Percentiles rank a stretch among this genome's conserved stretches.
Evolutionary conservation across 2,888 invertebrate species (phyloP).

Genomic region (Drosophila stalkeri): DNA sequence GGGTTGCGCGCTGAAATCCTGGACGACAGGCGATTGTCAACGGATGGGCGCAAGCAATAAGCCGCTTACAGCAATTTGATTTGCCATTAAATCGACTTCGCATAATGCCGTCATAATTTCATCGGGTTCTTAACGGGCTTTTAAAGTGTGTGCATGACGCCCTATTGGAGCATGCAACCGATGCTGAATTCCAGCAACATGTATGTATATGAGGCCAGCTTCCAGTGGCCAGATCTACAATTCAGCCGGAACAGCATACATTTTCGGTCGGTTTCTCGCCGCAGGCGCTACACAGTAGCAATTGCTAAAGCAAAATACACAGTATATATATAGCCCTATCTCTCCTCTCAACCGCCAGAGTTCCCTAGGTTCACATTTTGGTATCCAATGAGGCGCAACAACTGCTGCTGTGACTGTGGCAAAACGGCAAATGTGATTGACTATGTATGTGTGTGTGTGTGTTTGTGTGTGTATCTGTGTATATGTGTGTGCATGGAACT

Average conservation of each 20-base stretch:
- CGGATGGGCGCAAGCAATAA: constrained; percentile 31
- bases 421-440: constrained; percentile 28
- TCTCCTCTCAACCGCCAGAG: background rate
- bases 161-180: constrained; percentile 22
- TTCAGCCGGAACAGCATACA: constrained; percentile 75
- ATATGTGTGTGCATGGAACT: constrained; percentile 30
- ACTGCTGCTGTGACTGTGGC: constrained; percentile 65
- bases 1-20: constrained; percentile 18
- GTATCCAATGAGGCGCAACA: constrained; percentile 70
- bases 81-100: constrained; percentile 60
- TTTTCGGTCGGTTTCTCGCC: constrained; percentile 70
- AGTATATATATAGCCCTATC: constrained; percentile 11
- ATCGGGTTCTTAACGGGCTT: constrained; percentile 36
- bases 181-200: constrained; percentile 13
- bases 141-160: constrained; percentile 12
- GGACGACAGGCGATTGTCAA: constrained; percentile 65
- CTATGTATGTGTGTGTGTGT: background rate
- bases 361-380: background rate
- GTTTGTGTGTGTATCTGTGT: constrained; percentile 6
- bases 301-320: constrained; percentile 41
- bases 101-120: constrained; percentile 46
- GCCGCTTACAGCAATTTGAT: constrained; percentile 38
- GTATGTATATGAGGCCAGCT: constrained; percentile 21
- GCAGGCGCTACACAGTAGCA: constrained; percentile 37
- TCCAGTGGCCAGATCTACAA: constrained; percentile 61